Evolutionary conservation across 2,113 vertebrate genomes (phyloP).

Genomic region (Cettia cetti): DNA sequence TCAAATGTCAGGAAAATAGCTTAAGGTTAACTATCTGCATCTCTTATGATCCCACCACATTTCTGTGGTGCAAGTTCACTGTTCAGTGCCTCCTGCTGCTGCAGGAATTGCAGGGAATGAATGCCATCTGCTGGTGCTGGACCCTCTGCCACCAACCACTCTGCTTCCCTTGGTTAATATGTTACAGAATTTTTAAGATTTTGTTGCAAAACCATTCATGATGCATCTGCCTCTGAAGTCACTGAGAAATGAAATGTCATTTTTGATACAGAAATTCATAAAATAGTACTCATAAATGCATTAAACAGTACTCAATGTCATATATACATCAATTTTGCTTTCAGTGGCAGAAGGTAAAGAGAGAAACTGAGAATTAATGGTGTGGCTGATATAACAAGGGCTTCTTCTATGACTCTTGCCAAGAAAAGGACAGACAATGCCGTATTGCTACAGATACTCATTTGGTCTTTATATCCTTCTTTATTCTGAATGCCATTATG

Average conservation of each 20-base stretch:
- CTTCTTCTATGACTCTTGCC: neutral
- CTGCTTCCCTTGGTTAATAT: neutral
- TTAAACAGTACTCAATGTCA: neutral
- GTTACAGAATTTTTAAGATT: neutral
- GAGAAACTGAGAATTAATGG: neutral
- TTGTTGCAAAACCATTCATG: neutral
- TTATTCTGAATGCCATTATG: neutral
- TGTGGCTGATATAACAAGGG: neutral
- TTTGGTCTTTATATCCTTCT: neutral
- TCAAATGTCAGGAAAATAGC: neutral
- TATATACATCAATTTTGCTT: neutral
- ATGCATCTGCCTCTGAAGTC: neutral
- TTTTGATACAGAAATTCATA: neutral
- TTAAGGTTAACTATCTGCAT: neutral
- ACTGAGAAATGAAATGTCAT: neutral
- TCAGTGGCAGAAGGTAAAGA: neutral
- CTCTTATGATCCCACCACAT: neutral
- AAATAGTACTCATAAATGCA: neutral
- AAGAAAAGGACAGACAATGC: neutral
- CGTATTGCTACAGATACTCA: neutral
- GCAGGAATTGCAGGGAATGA: conserved; percentile 24
- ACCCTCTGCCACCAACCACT: neutral
- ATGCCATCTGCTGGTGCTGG: conserved; percentile 75
- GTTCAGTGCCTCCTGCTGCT: neutral
- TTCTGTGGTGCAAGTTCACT: neutral